Conservation (phyloP, 2,113 vertebrate species). For the Aramus guarauna region DNA sequence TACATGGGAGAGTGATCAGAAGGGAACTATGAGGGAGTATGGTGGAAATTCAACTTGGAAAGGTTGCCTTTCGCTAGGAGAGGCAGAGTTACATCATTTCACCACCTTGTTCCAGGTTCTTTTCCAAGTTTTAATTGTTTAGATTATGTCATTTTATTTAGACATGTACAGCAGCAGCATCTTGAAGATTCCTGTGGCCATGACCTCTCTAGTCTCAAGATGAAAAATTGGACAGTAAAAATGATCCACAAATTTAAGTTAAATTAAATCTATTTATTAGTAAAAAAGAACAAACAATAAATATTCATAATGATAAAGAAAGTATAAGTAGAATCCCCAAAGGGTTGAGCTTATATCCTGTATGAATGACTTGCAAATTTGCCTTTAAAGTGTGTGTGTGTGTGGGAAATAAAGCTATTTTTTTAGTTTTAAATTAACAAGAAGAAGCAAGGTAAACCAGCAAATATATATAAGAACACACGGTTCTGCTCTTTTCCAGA, state of each 20-base stretch:
- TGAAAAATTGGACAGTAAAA: neutral
- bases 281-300: neutral
- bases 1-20: neutral
- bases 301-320: neutral
- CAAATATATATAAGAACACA: neutral
- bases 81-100: neutral
- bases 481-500: neutral
- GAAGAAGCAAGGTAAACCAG: neutral
- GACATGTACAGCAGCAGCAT: neutral
- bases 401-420: neutral
- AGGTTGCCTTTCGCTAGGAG: neutral
- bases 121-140: neutral
- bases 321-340: neutral
- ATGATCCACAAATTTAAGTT: neutral
- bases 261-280: neutral
- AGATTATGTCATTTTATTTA: neutral
- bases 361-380: neutral
- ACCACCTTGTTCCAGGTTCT: neutral
- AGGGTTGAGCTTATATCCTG: neutral
- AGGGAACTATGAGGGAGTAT: neutral
- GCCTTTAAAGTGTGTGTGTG: neutral
- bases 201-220: neutral
- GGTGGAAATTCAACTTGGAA: neutral
- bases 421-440: neutral
- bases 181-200: neutral